Evolutionary conservation across 2,888 invertebrate species (phyloP).

Genomic region (Synergus umbraculus): DNA sequence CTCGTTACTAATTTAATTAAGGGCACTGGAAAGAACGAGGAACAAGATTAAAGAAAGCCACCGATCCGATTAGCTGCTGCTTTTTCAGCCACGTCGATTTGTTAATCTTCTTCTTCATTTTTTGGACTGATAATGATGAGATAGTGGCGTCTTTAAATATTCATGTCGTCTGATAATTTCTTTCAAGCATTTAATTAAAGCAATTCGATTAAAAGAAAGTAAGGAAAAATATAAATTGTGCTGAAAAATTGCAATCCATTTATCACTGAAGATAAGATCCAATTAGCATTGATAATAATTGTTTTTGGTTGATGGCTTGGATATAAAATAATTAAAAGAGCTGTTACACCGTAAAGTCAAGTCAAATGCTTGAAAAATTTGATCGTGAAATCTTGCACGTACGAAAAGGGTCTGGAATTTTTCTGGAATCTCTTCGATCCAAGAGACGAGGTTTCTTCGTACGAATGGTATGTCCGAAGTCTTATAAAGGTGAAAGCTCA

Average conservation of each 20-base stretch:
- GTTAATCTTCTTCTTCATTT: background rate
- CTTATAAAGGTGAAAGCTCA: slow-evolving; percentile 31
- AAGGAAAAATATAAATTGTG: background rate
- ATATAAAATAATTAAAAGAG: background rate
- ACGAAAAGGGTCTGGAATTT: slow-evolving; percentile 25
- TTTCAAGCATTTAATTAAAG: background rate
- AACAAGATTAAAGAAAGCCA: background rate
- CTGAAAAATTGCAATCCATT: background rate
- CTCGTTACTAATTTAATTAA: background rate
- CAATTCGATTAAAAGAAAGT: background rate
- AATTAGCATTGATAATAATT: background rate
- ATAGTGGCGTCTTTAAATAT: slow-evolving; percentile 7
- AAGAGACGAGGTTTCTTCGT: background rate
- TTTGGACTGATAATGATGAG: background rate
- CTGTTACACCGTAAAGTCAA: background rate
- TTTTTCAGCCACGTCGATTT: background rate
- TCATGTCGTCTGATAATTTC: slow-evolving; percentile 20
- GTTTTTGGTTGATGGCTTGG: background rate
- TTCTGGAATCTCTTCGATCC: slow-evolving; percentile 5
- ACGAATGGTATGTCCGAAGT: slow-evolving; percentile 30
- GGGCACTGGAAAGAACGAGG: background rate
- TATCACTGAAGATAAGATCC: background rate
- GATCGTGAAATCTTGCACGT: slow-evolving; percentile 22
- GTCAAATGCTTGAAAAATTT: background rate
- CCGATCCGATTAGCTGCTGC: background rate